These are phyloP conservation scores for Gambusia holbrooki DNA, from an alignment of 2,113 vertebrate species.

Conservation along the genomic window DNA sequence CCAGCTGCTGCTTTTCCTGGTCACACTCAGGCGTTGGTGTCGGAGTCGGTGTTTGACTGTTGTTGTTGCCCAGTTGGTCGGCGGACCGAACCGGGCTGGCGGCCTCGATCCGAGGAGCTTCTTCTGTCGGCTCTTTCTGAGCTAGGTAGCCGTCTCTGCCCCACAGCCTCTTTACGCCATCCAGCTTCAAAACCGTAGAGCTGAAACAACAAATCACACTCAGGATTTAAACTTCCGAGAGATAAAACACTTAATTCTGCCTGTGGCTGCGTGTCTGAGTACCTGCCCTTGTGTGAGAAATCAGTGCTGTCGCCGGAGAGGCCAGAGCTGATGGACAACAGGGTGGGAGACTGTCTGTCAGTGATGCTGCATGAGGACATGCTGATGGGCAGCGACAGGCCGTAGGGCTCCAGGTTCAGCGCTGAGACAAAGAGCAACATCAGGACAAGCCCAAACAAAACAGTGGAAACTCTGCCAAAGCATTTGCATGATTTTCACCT, in stretches of 20 bases:
- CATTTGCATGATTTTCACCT: conserved; percentile 75
- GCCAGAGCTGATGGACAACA: conserved; percentile 89
- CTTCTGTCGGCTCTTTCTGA: conserved; percentile 80
- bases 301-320: conserved; percentile 89
- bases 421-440: conserved; percentile 75
- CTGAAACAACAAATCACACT: conserved; percentile 63
- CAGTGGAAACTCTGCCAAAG: not conserved
- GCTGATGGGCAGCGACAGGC: conserved; percentile 86
- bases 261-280: conserved; percentile 10
- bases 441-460: conserved; percentile 29
- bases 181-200: conserved; percentile 84
- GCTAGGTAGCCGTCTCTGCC: conserved; percentile 93
- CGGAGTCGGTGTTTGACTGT: conserved; percentile 38
- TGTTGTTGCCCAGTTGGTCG: conserved; percentile 52
- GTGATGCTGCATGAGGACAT: conserved; percentile 83
- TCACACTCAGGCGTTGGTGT: conserved; percentile 71
- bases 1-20: conserved; percentile 88
- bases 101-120: conserved; percentile 57
- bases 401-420: conserved; percentile 92
- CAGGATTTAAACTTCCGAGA: not conserved
- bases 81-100: conserved; percentile 61
- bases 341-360: conserved; percentile 91
- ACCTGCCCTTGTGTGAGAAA: conserved; percentile 85
- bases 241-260: not conserved
- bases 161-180: conserved; percentile 91